Base-by-base conservation (phyloP, 2,113 vertebrate species). In the Festucalex cinctus region DNA sequence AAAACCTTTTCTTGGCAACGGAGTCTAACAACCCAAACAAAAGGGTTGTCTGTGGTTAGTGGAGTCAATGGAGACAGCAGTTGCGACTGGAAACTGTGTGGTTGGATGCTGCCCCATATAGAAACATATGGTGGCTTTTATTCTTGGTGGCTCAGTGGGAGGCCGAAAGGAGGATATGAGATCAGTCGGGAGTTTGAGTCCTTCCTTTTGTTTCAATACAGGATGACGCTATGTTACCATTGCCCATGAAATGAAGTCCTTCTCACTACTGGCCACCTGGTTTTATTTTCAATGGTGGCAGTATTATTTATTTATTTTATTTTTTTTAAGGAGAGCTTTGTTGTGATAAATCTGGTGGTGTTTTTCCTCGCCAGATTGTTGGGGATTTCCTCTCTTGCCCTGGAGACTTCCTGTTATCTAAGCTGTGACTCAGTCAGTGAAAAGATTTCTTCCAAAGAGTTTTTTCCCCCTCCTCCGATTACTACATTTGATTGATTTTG, bases 401-500 rank as follows among this genome's bases (percentile, higher is more conserved):
- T 14, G 35, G 72, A 78, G 80, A 62, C 79, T 75, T 83, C 77
- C 81, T 87, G 76, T 76, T 88, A 82, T 86, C 83, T 77, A 78
- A 86, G 70, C 80, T 67, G 69, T 85, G 77, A 83, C 72, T 88
- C 78, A 75, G 43, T 71, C 13, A 26, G 22, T 43, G 39, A 84
- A 84, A 74, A 39, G 60, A 16, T 57, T 64, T 22, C 26, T 68
- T 71, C 76, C 65, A 58, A 22, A 66, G 64, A 71, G 56, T 63
- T 24, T 66, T 60, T 14, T 16, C 8, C 6, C 6, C 14, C 53
- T n/a, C n/a, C 6, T 6, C n/a, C 51, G 36, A 77, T 80, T 66
- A 37, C 44, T 63, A 49, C 35, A 13, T 44, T n/a, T 74, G 44
- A 75, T 74, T 37, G 53, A 75, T 74, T 35, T 5, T 19, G 35